phyloP scores from a whole-genome alignment of 2,113 vertebrate species.

The Coptodon rendalli region DNA sequence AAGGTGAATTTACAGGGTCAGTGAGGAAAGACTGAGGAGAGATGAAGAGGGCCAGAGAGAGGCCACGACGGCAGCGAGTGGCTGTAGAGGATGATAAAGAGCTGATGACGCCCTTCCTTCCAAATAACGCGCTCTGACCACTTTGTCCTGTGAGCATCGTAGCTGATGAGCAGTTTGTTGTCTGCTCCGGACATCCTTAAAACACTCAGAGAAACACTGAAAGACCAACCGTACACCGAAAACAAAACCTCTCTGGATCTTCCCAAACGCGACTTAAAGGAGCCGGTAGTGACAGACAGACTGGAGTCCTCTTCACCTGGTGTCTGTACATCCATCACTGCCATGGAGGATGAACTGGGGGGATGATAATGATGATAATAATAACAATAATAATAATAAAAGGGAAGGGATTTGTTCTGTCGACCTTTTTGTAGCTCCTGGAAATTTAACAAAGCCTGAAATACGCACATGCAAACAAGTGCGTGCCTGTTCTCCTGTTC shows the following conservation, averaged over 20 bases:
- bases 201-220: not conserved
- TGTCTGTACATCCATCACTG: constrained; percentile 60
- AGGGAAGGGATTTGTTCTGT: constrained; percentile 4
- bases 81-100: not conserved
- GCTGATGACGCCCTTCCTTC: not conserved
- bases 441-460: constrained; percentile 7
- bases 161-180: not conserved
- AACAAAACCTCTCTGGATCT: not conserved
- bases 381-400: not conserved
- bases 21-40: not conserved
- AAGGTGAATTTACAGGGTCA: not conserved
- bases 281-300: constrained; percentile 12
- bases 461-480: constrained; percentile 37
- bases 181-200: not conserved
- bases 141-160: not conserved
- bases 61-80: not conserved
- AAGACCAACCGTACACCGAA: not conserved
- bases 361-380: not conserved
- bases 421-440: constrained; percentile 53
- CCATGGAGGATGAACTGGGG: constrained; percentile 23
- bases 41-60: not conserved
- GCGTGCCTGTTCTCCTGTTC: constrained; percentile 25
- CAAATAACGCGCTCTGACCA: not conserved
- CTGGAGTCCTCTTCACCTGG: constrained; percentile 21
- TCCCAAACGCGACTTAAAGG: not conserved